Evolutionary conservation across 2,113 vertebrate genomes (phyloP).

Genomic region (Aleadryas rufinucha): DNA sequence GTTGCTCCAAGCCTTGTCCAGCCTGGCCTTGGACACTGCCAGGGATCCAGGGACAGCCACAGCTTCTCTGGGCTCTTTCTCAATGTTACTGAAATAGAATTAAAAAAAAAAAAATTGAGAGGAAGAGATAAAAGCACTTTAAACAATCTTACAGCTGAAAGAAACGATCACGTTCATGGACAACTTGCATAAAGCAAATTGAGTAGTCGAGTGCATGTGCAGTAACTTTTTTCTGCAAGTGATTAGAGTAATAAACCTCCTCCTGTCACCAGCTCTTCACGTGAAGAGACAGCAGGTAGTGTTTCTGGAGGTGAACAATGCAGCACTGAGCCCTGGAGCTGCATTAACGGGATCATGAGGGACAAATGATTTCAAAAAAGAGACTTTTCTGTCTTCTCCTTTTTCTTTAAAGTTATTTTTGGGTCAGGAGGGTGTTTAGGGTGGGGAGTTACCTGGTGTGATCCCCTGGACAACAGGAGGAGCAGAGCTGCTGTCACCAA

Average conservation of each 20-base stretch:
- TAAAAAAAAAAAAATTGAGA: background rate
- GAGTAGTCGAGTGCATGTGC: background rate
- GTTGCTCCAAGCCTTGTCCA: background rate
- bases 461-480: background rate
- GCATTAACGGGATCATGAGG: background rate
- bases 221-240: background rate
- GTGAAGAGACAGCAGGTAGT: background rate
- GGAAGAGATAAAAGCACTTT: background rate
- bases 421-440: background rate
- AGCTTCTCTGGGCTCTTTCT: background rate
- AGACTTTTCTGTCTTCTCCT: background rate
- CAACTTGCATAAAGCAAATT: background rate
- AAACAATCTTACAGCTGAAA: background rate
- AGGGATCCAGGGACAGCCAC: background rate
- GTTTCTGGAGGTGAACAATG: background rate
- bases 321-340: background rate
- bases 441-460: background rate
- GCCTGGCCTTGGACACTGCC: background rate
- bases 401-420: background rate
- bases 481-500: background rate
- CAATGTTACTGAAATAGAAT: background rate
- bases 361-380: background rate
- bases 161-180: background rate
- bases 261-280: background rate
- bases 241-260: background rate